Conservation (phyloP, 2,797 vertebrate genomes). For the Sphaeramia orbicularis region DNA sequence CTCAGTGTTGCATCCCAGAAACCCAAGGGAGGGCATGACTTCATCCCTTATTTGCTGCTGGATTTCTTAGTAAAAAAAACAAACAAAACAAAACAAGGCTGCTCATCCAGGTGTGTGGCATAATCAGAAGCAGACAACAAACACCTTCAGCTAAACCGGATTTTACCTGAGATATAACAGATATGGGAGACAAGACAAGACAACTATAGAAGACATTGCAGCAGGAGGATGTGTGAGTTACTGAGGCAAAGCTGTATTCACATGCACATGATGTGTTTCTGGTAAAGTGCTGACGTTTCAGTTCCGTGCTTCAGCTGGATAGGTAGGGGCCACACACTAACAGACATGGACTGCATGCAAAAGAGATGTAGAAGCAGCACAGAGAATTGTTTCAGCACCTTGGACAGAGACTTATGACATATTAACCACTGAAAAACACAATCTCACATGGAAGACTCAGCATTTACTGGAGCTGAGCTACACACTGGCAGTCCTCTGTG, state of each 20-base stretch:
- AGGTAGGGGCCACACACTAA: conserved; percentile 17
- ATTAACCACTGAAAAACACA: conserved; percentile 17
- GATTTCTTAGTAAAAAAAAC: conserved; percentile 34
- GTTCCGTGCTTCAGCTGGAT: conserved; percentile 39
- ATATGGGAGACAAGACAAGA: neutral
- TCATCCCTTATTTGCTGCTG: conserved; percentile 55
- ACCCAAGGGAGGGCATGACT: conserved; percentile 54
- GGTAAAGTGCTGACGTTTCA: conserved; percentile 76
- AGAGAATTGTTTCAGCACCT: conserved; percentile 75
- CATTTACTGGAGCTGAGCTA: conserved; percentile 38
- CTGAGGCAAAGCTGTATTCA: conserved; percentile 3
- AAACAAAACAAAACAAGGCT: conserved; percentile 14
- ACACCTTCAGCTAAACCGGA: conserved; percentile 10
- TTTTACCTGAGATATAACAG: conserved; percentile 14
- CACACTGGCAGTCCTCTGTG: conserved; percentile 40
- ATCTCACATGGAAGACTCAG: conserved; percentile 28
- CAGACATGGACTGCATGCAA: conserved; percentile 54
- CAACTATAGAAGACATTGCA: neutral
- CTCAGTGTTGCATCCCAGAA: conserved; percentile 32
- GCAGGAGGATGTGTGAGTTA: neutral
- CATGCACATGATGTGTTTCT: conserved; percentile 34
- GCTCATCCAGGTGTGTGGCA: conserved; percentile 26
- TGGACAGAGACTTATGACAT: conserved; percentile 71
- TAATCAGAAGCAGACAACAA: conserved; percentile 3
- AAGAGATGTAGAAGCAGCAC: conserved; percentile 47